Conservation (phyloP, 2,797 vertebrate genomes). For the Neosalanx taihuensis region DNA sequence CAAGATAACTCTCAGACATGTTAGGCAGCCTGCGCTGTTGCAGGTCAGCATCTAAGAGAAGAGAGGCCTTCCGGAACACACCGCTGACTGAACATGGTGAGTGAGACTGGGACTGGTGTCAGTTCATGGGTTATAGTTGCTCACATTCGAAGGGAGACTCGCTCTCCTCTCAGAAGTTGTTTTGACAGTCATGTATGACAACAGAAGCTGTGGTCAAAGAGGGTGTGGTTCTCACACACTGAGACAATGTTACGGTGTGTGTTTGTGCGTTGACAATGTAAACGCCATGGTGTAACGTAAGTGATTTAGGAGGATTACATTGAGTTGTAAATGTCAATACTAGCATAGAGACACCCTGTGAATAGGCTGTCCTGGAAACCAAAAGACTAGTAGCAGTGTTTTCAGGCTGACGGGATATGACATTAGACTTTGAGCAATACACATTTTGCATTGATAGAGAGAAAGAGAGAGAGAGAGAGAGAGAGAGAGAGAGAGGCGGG, state of each 20-base stretch:
- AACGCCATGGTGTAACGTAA: background rate
- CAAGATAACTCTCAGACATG: background rate
- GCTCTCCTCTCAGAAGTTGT: no score
- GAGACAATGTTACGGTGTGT: background rate
- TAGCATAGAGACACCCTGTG: no score
- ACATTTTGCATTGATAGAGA: background rate
- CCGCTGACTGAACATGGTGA: background rate
- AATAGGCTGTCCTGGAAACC: no score
- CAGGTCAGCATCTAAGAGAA: background rate
- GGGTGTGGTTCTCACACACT: background rate
- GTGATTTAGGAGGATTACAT: background rate
- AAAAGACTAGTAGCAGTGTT: background rate
- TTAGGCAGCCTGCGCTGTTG: background rate
- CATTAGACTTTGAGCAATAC: background rate
- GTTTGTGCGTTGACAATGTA: background rate
- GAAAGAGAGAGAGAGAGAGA: no score
- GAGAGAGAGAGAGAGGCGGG: background rate
- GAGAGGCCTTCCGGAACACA: background rate
- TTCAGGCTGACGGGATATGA: background rate
- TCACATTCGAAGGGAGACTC: no score
- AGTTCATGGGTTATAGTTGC: background rate
- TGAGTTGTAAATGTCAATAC: background rate
- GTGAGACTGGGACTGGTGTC: background rate
- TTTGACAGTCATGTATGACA: background rate
- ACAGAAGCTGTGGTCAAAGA: no score